Evolutionary conservation across 2,888 invertebrate genomes (phyloP).

Genomic region (Drosophila dives): DNA sequence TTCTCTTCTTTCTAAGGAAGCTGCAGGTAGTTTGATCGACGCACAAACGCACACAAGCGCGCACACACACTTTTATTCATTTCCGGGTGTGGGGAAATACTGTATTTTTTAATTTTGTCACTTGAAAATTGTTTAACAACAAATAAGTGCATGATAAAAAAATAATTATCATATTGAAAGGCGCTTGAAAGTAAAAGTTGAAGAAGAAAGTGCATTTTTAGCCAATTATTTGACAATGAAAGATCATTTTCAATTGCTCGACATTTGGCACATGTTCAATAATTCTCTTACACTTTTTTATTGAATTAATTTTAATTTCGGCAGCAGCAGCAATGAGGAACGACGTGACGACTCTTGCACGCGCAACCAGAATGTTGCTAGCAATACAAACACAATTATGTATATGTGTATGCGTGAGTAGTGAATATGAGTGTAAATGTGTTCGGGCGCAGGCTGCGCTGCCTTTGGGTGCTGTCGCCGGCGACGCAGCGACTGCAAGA

Average conservation of each 20-base stretch:
- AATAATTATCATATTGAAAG: slow-evolving; percentile 18
- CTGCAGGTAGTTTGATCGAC: neutral
- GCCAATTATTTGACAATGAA: slow-evolving; percentile 23
- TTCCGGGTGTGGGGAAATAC: neutral
- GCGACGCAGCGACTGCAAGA: slow-evolving; percentile 34
- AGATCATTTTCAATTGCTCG: slow-evolving; percentile 14
- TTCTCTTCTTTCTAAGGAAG: neutral
- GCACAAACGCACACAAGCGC: neutral
- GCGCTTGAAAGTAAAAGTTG: slow-evolving; percentile 45
- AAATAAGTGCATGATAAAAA: slow-evolving; percentile 16
- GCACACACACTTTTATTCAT: neutral
- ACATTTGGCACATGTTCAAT: slow-evolving; percentile 49
- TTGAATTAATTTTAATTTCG: slow-evolving; percentile 61
- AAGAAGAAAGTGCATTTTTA: slow-evolving; percentile 12
- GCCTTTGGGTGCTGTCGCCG: slow-evolving; percentile 7
- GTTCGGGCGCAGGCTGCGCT: slow-evolving; percentile 11
- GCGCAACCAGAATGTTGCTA: slow-evolving; percentile 26
- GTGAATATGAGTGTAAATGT: neutral
- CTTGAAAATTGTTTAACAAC: slow-evolving; percentile 26
- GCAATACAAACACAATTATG: slow-evolving; percentile 6
- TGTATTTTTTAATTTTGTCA: neutral
- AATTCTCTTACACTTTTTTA: slow-evolving; percentile 60
- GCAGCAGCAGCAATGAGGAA: slow-evolving; percentile 13
- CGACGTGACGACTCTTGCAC: slow-evolving; percentile 19
- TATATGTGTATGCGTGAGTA: neutral